Evolutionary conservation across 2,797 vertebrate species (phyloP), one percentile per base, ranked within the genome.

Genomic region (Aplochiton taeniatus): DNA sequence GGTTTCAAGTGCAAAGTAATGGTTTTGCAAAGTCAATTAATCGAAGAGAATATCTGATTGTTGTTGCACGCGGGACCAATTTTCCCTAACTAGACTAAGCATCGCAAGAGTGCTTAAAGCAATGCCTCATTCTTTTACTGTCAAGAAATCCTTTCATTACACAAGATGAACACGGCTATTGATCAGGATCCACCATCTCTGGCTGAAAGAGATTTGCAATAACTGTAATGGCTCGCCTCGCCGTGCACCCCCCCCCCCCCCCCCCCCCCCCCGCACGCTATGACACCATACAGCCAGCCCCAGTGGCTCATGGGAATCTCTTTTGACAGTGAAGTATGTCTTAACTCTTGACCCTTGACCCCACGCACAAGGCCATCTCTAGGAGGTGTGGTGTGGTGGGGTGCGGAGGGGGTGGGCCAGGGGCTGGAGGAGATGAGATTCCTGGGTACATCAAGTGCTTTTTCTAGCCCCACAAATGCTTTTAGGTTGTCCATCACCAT

Each of bases 11-110:
- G 83, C 82, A 78, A 86, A 80, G 79, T 83, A 89, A 88, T 85
- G 87, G 88, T 90, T 31, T 87, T 86, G 82, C 82, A 82, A 88
- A 88, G 87, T 88, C 85, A 88, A 89, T 87, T 81, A 85, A 90
- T 87, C 87, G 79, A 86, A 77, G 82, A 74, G 80, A 70, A 71
- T 81, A 78, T 77, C 31, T 31, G 31, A 84, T 82, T 80, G 87
- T 88, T 85, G 82, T 84, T 87, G 81, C 88, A 83, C 85, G 69
- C 72, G 85, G 85, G 87, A 90, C 83, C 86, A 87, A 89, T 89
- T 87, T 88, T 83, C 48, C 16, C 9, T 56, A 31, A 31, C 8
- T 41, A 43, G 5, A 17, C 48, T 84, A 77, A 84, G 82, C 86
- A 83, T 75, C 80, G 76, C 61, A 78, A 48, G 59, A 76, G 82